These are phyloP conservation scores for Echiichthys vipera DNA, from an alignment of 2,797 vertebrate species.

Conservation along the genomic window DNA sequence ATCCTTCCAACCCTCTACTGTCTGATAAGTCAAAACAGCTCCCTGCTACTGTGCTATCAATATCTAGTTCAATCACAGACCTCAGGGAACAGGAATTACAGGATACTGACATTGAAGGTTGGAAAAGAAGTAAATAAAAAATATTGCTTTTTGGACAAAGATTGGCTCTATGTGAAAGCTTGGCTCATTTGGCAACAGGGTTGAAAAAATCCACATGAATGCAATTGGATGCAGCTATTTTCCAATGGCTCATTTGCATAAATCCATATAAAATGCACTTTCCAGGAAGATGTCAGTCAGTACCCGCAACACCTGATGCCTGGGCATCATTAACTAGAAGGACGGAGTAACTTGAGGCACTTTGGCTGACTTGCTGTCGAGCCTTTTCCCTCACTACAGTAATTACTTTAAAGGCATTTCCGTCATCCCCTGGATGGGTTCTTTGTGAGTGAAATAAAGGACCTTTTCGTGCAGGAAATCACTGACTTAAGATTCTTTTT, in stretches of 20 bases:
- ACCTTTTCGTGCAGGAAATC: conserved; percentile 62
- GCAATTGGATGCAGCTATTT: conserved; percentile 87
- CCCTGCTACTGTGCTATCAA: conserved; percentile 64
- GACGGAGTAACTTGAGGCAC: conserved; percentile 53
- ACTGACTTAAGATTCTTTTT: conserved; percentile 60
- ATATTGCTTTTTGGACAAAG: conserved; percentile 21
- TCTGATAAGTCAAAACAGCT: conserved; percentile 78
- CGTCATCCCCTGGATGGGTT: conserved; percentile 63
- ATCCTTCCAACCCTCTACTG: conserved; percentile 69
- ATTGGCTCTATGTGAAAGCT: conserved; percentile 46
- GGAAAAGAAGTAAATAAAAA: conserved; percentile 68
- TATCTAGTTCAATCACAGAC: conserved; percentile 79
- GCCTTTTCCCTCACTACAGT: conserved; percentile 60
- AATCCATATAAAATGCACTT: conserved; percentile 86
- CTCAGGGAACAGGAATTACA: conserved; percentile 66
- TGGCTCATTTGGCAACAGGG: conserved; percentile 77
- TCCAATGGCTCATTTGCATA: conserved; percentile 89
- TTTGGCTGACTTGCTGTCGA: conserved; percentile 53
- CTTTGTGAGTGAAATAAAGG: conserved; percentile 72
- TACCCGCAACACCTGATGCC: conserved; percentile 86
- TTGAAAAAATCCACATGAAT: conserved; percentile 80
- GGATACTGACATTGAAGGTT: conserved; percentile 67
- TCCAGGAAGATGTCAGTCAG: conserved; percentile 85
- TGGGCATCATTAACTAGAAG: conserved; percentile 69
- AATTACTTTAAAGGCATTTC: conserved; percentile 78